Conservation (phyloP, 2,113 vertebrate species). For the Theristicus caerulescens region DNA sequence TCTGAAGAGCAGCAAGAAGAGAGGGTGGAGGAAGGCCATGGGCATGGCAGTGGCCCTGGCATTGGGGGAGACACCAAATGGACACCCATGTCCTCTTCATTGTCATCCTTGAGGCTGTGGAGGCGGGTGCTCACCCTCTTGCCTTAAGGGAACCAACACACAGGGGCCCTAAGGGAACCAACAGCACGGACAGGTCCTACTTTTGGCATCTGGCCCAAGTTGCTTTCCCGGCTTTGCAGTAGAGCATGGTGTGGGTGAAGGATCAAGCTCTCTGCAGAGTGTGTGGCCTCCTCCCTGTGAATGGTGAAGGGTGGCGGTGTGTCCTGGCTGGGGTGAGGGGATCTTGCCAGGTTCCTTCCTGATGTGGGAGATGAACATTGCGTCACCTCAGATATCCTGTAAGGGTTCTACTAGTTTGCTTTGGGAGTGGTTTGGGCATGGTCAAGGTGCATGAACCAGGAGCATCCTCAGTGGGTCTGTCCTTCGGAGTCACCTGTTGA, state of each 20-base stretch:
- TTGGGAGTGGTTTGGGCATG: background rate
- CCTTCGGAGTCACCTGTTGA: background rate
- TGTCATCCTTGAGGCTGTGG: background rate
- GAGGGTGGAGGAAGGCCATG: background rate
- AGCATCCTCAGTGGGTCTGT: background rate
- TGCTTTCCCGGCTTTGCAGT: background rate
- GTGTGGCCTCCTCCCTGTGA: background rate
- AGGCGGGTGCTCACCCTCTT: background rate
- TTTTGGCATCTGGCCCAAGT: background rate
- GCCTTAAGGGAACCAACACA: too few relatives aligned
- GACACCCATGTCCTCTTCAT: background rate
- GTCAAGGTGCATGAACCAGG: background rate
- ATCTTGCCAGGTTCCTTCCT: background rate
- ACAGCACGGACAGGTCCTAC: background rate
- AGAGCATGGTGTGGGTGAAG: background rate
- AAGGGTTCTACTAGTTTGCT: background rate
- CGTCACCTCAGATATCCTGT: background rate
- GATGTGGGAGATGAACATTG: background rate
- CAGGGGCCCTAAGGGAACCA: background rate
- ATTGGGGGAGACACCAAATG: background rate
- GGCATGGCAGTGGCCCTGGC: background rate
- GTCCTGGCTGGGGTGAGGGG: background rate
- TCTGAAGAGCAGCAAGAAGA: background rate
- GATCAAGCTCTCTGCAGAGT: background rate
- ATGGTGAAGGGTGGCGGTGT: background rate